A percentile compares a stretch with the other conserved stretches of the same genome.
These are phyloP conservation scores for Acromyrmex echinatior DNA, from an alignment of 1,140 invertebrate species.

Conservation along the genomic window DNA sequence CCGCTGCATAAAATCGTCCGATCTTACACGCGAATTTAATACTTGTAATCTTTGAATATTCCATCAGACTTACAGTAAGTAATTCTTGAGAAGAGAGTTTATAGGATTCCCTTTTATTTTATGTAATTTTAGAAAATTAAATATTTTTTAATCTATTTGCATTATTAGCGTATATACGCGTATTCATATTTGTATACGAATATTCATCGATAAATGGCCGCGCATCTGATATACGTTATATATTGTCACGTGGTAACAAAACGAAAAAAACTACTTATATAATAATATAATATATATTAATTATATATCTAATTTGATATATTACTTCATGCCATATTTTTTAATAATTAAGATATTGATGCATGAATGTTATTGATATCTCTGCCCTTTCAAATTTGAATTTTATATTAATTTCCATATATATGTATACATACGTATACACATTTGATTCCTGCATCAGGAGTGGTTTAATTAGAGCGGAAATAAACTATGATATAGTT, in stretches of 20 bases:
- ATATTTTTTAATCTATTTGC: background rate
- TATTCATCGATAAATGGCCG: too few relatives aligned
- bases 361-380: background rate
- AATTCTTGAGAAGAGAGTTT: too few relatives aligned
- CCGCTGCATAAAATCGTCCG: background rate
- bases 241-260: too few relatives aligned
- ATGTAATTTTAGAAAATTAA: background rate
- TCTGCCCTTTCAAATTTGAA: background rate
- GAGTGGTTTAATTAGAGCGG: background rate
- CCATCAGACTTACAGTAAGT: background rate
- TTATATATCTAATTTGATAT: too few relatives aligned
- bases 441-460: background rate
- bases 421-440: too few relatives aligned
- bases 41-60: background rate
- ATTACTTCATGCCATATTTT: background rate
- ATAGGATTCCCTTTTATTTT: background rate
- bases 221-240: too few relatives aligned
- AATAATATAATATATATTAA: too few relatives aligned
- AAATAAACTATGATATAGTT: background rate
- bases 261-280: too few relatives aligned
- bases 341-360: slow-evolving; percentile 6
- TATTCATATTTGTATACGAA: too few relatives aligned
- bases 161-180: too few relatives aligned
- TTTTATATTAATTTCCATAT: background rate
- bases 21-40: background rate